phyloP scores from a whole-genome alignment of 2,888 invertebrate species.

The Drosophila cracens region DNA sequence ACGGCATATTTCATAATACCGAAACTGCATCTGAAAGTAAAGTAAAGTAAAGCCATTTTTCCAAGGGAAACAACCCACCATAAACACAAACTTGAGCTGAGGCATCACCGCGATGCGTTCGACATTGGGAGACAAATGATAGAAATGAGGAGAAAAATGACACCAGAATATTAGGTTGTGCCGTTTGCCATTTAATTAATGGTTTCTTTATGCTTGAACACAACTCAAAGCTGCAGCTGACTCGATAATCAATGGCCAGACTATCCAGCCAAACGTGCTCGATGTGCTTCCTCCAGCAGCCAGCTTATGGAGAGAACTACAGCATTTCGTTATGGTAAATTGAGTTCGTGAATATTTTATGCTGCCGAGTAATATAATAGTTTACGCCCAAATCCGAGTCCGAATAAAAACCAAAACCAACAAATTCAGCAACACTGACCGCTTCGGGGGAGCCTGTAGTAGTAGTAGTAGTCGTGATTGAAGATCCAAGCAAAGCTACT shows the following conservation, averaged over 20 bases:
- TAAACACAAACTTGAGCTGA: background rate
- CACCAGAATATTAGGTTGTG: constrained; percentile 22
- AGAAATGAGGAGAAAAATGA: constrained; percentile 50
- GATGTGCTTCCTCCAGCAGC: background rate
- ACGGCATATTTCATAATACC: background rate
- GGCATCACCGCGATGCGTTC: background rate
- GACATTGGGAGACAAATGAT: constrained; percentile 47
- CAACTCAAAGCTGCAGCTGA: constrained; percentile 50
- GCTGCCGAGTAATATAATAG: constrained; percentile 50
- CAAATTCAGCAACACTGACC: constrained; percentile 26
- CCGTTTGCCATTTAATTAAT: constrained; percentile 62
- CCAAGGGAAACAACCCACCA: background rate
- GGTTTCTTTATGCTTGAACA: constrained; percentile 52
- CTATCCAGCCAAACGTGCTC: background rate
- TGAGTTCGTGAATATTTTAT: constrained; percentile 70
- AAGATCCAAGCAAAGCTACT: constrained; percentile 35
- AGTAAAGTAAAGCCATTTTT: too few relatives aligned
- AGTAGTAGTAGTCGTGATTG: constrained; percentile 50
- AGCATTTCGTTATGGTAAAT: constrained; percentile 66
- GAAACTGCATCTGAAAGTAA: background rate
- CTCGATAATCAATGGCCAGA: constrained; percentile 36
- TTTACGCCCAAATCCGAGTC: constrained; percentile 37
- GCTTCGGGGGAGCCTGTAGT: constrained; percentile 1
- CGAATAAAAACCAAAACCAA: constrained; percentile 3
- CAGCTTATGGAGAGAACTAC: constrained; percentile 21